Percentiles rank a stretch among this genome's conserved stretches.
phyloP scores from a whole-genome alignment of 1,140 invertebrate genomes.

The Drosophila mauritiana region DNA sequence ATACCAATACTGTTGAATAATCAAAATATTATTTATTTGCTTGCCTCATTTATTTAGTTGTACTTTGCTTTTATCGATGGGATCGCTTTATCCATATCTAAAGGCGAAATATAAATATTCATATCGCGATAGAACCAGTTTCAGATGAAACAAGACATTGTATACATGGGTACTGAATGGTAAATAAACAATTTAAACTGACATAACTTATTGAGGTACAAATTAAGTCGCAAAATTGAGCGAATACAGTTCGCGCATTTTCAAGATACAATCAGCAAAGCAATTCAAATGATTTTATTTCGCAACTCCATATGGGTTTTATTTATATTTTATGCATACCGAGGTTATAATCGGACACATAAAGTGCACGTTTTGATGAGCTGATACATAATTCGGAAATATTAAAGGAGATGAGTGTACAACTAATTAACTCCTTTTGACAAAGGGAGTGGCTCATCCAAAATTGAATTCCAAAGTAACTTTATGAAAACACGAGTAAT shows the following conservation, averaged over 20 bases:
- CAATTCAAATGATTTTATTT: slow-evolving; percentile 37
- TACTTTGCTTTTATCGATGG: not conserved
- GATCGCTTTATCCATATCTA: not conserved
- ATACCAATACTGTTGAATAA: no score
- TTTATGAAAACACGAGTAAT: not conserved
- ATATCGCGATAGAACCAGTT: slow-evolving; percentile 28
- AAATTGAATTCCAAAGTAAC: slow-evolving; percentile 4
- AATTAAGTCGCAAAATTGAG: slow-evolving; percentile 49
- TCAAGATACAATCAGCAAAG: slow-evolving; percentile 34
- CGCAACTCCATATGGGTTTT: slow-evolving; percentile 25
- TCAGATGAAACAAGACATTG: slow-evolving; percentile 8
- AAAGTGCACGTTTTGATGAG: slow-evolving; percentile 47
- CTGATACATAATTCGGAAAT: slow-evolving; percentile 31
- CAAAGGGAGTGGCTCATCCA: slow-evolving; percentile 12
- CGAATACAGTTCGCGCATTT: slow-evolving; percentile 36
- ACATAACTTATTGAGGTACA: slow-evolving; percentile 38
- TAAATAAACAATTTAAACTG: slow-evolving; percentile 36
- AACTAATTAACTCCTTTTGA: slow-evolving; percentile 21
- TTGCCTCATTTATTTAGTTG: not conserved
- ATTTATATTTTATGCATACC: slow-evolving; percentile 38
- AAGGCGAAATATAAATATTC: slow-evolving; percentile 4
- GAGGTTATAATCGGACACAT: slow-evolving; percentile 39
- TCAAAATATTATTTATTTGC: not conserved
- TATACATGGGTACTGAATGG: slow-evolving; percentile 7
- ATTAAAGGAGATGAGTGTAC: slow-evolving; percentile 15